phyloP scores from a whole-genome alignment of 37 sponge, comb jelly and placozoan species.

The Theonella swinhoei region DNA sequence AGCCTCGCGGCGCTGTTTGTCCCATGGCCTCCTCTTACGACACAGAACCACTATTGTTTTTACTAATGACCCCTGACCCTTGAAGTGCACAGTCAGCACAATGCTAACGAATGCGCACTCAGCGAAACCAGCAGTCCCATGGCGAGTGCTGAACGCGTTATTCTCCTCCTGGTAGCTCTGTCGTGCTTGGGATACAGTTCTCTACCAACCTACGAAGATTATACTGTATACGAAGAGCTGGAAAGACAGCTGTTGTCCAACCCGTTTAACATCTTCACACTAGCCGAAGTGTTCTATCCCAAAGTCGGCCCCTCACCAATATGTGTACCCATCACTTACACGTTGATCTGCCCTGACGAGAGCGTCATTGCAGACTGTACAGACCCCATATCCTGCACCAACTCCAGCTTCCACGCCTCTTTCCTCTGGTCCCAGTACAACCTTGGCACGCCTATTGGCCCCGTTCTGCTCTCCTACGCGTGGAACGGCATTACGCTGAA shows the following conservation, averaged over 20 bases:
- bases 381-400: background rate
- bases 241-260: background rate
- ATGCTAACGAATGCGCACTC: no score
- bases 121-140: background rate
- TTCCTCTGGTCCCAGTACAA: constrained; percentile 58
- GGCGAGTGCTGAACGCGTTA: background rate
- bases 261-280: constrained; percentile 8
- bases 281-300: constrained; percentile 49
- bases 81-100: background rate
- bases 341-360: background rate
- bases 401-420: background rate
- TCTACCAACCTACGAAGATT: background rate
- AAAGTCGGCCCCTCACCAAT: background rate
- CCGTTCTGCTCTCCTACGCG: constrained; percentile 33
- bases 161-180: background rate
- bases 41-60: background rate
- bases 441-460: background rate
- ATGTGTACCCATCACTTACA: constrained; percentile 43
- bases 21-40: constrained; percentile 5
- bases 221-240: background rate
- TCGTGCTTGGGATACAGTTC: background rate
- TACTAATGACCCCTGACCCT: background rate
- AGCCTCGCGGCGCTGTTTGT: constrained; percentile 6
- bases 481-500: constrained; percentile 27
- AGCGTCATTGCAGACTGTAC: background rate